Evolutionary conservation across 2,113 vertebrate species (phyloP).

Genomic region (Ptilorrhoa leucosticta): DNA sequence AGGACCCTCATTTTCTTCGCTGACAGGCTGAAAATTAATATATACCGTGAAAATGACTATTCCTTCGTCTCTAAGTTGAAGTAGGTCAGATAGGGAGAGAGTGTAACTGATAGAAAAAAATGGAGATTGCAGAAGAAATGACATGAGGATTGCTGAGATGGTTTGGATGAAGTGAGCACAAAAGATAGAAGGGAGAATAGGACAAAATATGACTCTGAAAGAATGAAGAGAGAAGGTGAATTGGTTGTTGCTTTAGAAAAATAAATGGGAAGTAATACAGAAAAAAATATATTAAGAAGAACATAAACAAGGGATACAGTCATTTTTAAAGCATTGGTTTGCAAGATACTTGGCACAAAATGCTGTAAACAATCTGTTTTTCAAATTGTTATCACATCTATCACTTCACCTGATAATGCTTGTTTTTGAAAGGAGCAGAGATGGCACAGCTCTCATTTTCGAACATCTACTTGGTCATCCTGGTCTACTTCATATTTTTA

Average conservation of each 20-base stretch:
- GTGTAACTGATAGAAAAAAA: background rate
- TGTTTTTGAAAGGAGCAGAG: background rate
- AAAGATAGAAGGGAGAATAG: background rate
- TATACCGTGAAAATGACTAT: background rate
- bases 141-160: background rate
- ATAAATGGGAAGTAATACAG: background rate
- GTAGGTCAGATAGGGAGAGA: background rate
- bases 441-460: background rate
- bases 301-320: background rate
- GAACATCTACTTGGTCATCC: background rate
- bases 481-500: background rate
- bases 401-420: background rate
- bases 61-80: background rate
- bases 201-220: background rate
- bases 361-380: background rate
- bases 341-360: background rate
- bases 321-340: background rate
- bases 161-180: background rate
- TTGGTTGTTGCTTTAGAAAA: background rate
- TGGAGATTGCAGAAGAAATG: background rate
- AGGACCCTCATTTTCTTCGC: background rate
- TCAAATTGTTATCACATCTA: background rate
- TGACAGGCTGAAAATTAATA: background rate
- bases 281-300: background rate
- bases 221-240: background rate